A percentile compares a stretch with the other conserved stretches of the same genome.
Conservation (phyloP, 2,888 invertebrate species). For the Thecophora atra region DNA sequence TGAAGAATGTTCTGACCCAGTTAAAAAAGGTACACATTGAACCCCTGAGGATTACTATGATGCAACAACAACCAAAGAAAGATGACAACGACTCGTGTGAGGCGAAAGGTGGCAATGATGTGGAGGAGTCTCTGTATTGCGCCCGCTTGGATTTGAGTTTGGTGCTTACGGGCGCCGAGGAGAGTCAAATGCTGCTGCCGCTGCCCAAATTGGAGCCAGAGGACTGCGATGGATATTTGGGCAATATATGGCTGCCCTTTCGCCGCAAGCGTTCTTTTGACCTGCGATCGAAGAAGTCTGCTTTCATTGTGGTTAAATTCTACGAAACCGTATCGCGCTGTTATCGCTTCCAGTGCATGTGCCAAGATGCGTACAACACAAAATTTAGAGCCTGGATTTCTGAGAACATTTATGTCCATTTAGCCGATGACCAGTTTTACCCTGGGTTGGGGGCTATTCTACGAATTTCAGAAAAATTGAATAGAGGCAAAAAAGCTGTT, state of each 20-base stretch:
- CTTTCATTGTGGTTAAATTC: conserved; percentile 58
- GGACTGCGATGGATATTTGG: conserved; percentile 52
- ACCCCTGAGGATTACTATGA: conserved; percentile 46
- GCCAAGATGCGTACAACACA: conserved; percentile 54
- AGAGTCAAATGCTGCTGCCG: conserved; percentile 57
- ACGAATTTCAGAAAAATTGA: conserved; percentile 55
- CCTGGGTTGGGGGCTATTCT: conserved; percentile 62
- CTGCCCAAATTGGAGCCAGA: conserved; percentile 58
- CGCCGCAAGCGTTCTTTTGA: conserved; percentile 58
- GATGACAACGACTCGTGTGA: not conserved
- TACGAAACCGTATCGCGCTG: conserved; percentile 58
- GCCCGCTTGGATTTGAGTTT: conserved; percentile 52
- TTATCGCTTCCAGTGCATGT: conserved; percentile 55
- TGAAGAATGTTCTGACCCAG: conserved; percentile 49
- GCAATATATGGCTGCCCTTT: conserved; percentile 62
- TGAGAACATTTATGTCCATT: conserved; percentile 56
- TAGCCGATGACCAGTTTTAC: conserved; percentile 60
- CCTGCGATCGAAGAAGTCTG: conserved; percentile 54
- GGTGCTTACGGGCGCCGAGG: conserved; percentile 46
- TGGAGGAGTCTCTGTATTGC: conserved; percentile 52
- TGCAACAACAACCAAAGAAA: conserved; percentile 2
- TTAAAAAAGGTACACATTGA: conserved; percentile 48
- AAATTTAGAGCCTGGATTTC: conserved; percentile 58
- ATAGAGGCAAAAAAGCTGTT: conserved; percentile 33
- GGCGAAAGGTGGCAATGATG: conserved; percentile 19